Conservation (phyloP, 2,888 invertebrate genomes). For the Harpalus rubripes region DNA sequence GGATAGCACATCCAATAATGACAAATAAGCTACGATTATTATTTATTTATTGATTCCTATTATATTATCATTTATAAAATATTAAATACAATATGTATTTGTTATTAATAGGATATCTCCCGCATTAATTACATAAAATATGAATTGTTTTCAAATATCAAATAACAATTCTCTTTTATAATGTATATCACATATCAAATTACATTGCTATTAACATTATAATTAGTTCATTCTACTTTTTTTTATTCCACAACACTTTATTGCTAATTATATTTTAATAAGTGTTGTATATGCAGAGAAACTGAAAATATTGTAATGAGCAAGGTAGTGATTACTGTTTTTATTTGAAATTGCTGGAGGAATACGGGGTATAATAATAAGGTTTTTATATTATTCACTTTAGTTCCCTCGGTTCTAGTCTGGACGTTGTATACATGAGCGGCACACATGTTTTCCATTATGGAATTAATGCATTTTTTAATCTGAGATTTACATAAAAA, state of each 20-base stretch:
- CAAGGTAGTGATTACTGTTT: constrained; percentile 18
- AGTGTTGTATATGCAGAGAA: neutral
- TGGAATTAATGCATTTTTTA: neutral
- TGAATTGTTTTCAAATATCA: too few species aligned
- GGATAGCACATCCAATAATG: too few species aligned
- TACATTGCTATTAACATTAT: too few species aligned
- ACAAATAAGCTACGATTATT: too few species aligned
- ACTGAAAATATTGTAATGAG: constrained; percentile 45
- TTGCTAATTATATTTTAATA: constrained; percentile 29
- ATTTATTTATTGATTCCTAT: too few species aligned
- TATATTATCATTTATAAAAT: too few species aligned
- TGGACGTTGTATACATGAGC: neutral
- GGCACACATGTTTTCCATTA: neutral
- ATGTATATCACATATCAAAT: too few species aligned
- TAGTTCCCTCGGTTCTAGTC: constrained; percentile 16
- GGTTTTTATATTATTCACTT: constrained; percentile 44
- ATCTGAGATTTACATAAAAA: neutral
- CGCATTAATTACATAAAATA: too few species aligned
- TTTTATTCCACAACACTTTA: neutral
- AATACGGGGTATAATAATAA: constrained; percentile 8
- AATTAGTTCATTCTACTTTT: too few species aligned
- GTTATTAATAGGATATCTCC: too few species aligned
- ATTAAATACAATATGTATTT: too few species aligned
- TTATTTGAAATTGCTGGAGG: constrained; percentile 9
- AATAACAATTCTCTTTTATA: too few species aligned